Evolutionary conservation across 2,113 vertebrate genomes (phyloP).

Genomic region (Psephotus haematonotus): DNA sequence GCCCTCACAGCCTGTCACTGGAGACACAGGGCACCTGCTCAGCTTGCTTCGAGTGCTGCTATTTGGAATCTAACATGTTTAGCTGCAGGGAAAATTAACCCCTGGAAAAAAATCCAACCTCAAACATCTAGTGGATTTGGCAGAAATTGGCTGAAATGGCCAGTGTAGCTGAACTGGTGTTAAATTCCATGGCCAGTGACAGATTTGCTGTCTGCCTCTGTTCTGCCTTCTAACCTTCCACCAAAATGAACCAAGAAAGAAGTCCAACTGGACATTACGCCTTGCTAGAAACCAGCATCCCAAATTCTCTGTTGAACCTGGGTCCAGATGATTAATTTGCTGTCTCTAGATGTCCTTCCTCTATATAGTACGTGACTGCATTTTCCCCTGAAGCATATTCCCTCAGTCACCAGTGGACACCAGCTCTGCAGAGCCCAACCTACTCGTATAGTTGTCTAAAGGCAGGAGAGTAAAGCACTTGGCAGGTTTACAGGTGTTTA

Average conservation of each 20-base stretch:
- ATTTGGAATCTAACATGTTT: neutral
- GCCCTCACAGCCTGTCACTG: neutral
- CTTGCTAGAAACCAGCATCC: neutral
- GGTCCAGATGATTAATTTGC: neutral
- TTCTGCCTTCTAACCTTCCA: neutral
- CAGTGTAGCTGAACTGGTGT: neutral
- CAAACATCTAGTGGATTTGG: accelerated
- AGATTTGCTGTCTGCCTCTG: neutral
- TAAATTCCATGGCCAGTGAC: neutral
- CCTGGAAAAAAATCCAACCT: neutral
- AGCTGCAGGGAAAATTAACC: neutral
- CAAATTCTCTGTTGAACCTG: neutral
- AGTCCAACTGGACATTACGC: neutral
- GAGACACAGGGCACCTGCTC: neutral
- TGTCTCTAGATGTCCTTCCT: neutral
- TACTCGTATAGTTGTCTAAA: neutral
- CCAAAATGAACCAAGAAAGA: neutral
- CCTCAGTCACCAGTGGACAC: neutral
- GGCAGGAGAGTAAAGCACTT: neutral
- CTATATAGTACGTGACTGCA: neutral
- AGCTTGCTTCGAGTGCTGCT: neutral
- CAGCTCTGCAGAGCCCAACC: neutral
- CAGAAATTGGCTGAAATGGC: neutral
- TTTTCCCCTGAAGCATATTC: neutral
- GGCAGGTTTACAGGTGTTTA: neutral